Base-by-base conservation (phyloP, 1,140 invertebrate genomes). In the Lasioglossum albipes region DNA sequence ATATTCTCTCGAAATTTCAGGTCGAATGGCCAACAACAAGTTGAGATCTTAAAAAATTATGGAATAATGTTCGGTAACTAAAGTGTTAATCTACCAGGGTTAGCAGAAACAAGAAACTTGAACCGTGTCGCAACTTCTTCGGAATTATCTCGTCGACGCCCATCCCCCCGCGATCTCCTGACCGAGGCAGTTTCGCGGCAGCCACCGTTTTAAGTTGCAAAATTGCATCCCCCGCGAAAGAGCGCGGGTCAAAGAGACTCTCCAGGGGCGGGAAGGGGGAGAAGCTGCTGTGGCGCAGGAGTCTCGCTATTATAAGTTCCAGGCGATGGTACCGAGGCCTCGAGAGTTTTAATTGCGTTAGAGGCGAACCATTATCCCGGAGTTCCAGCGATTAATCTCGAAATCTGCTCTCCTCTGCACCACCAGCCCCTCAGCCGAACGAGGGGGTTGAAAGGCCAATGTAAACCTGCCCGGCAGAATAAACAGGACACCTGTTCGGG, bases 91-190 rank as follows among this genome's bases (percentile, higher is more conserved):
- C 36, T 5, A 36, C 36, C 36, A 5, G 36, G 36, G 36, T 4
- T 36, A 5, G 36, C 5, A 1, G 5, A 36, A 36, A 36, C 36
- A 36, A 36, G 1, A 5, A 36, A 36, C 36, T 36, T 36, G 36
- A 36, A 36, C 2, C 5, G 36, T 36, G 36, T 84, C 84, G 83
- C 75, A 77, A 70, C 41, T 66, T 31, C 49, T 12, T 45, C 66
- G 75, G 77, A 83, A 84, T 84, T 84, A 84, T 84, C 82, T 71
- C 75, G 54, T 45, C 66, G 74, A 13, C 74, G 49, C 27, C 27
- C 27, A 1, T 27, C 27, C 27, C 27, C n/a, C n/a, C n/a, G n/a
- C n/a, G 49, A 76, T 76, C 75, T 42, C 7, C 65, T 66, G 16
- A 42, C 74, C 65, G n/a, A 61, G n/a, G 41, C 49, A 69, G 45